These are phyloP conservation scores for Phyto melanocephala DNA, from an alignment of 2,888 invertebrate genomes.

Conservation along the genomic window DNA sequence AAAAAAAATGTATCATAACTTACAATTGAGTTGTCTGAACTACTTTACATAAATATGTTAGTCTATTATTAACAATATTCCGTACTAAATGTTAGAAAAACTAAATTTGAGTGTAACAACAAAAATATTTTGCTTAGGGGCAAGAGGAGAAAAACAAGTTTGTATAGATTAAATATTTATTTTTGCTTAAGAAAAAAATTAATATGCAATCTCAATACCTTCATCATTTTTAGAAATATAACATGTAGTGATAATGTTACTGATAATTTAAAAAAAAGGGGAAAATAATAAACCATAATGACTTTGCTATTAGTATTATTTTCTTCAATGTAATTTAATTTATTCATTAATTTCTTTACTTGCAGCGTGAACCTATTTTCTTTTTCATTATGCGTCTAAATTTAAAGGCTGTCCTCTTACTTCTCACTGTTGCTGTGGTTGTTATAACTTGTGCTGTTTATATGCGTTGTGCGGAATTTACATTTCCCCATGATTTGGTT, in stretches of 20 bases:
- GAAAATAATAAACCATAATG: slow-evolving; percentile 1
- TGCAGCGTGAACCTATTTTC: slow-evolving; percentile 76
- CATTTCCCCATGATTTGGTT: slow-evolving; percentile 75
- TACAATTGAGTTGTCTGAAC: not conserved
- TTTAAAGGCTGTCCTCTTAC: slow-evolving; percentile 85
- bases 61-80: slow-evolving; percentile 30
- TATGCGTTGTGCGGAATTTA: slow-evolving; percentile 86
- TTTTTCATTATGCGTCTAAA: slow-evolving; percentile 88
- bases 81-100: slow-evolving; percentile 16
- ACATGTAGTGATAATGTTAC: too few relatives aligned
- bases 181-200: not conserved
- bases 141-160: not conserved
- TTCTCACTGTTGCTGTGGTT: slow-evolving; percentile 82
- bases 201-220: slow-evolving; percentile 12
- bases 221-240: not conserved
- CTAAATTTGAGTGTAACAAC: slow-evolving; percentile 1
- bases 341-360: not conserved
- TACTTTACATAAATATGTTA: slow-evolving; percentile 37
- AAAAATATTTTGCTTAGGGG: not conserved
- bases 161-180: not conserved
- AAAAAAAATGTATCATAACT: slow-evolving; percentile 29
- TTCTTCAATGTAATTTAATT: not conserved
- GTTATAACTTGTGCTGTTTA: slow-evolving; percentile 86
- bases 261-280: slow-evolving; percentile 22
- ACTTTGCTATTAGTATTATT: not conserved